These are phyloP conservation scores for Isichthys henryi DNA, from an alignment of 2,113 vertebrate species.

Conservation along the genomic window DNA sequence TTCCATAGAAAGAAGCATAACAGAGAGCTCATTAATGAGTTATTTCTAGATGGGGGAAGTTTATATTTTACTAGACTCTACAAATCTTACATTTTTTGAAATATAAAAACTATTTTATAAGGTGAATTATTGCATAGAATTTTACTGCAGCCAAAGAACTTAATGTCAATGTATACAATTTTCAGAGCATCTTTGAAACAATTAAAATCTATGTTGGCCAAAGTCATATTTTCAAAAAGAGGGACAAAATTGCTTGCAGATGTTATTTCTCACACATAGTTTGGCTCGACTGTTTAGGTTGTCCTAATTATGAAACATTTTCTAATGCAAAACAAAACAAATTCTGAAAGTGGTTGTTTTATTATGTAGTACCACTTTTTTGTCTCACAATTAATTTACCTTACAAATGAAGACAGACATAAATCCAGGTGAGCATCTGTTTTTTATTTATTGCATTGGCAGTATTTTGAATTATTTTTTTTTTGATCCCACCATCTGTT, in stretches of 20 bases:
- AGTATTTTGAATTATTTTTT: not conserved
- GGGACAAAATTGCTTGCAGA: slow-evolving; percentile 32
- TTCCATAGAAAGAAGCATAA: slow-evolving; percentile 2
- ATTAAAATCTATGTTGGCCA: slow-evolving; percentile 15
- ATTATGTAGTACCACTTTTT: slow-evolving; percentile 18
- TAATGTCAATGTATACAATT: slow-evolving; percentile 22
- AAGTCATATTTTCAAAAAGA: slow-evolving; percentile 21
- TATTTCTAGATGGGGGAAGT: slow-evolving; percentile 9
- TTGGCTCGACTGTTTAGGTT: slow-evolving; percentile 20
- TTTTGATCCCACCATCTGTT: slow-evolving; percentile 18
- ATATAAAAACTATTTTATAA: slow-evolving; percentile 20
- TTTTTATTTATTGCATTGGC: slow-evolving; percentile 17
- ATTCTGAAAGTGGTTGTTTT: slow-evolving; percentile 21
- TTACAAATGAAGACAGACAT: slow-evolving; percentile 20
- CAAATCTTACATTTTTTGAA: not conserved
- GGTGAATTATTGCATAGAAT: slow-evolving; percentile 21
- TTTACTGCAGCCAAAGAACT: slow-evolving; percentile 7
- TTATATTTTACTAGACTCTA: slow-evolving; percentile 24
- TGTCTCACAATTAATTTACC: slow-evolving; percentile 17
- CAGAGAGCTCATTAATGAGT: not conserved
- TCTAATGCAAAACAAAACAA: slow-evolving; percentile 7
- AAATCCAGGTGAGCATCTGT: slow-evolving; percentile 29
- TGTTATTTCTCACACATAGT: slow-evolving; percentile 29
- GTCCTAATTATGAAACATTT: slow-evolving; percentile 30
- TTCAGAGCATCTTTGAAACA: slow-evolving; percentile 26